Conservation (phyloP, 1,140 invertebrate genomes). For the Homalodisca vitripennis region DNA sequence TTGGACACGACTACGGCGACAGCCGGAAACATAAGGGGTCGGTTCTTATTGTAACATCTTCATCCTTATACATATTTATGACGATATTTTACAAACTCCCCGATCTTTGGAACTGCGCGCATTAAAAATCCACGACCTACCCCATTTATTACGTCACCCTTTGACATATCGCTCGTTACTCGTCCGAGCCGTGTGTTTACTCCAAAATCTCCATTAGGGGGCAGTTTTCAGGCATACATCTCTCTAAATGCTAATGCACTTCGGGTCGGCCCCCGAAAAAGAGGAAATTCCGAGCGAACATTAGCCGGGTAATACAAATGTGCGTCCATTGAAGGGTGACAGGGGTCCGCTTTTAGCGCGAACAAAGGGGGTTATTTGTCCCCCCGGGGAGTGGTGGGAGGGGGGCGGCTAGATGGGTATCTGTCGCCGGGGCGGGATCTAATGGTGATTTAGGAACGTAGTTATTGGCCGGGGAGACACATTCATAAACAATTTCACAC, state of each 20-base stretch:
- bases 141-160: neutral
- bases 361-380: conserved; percentile 9
- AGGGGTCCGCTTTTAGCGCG: conserved; percentile 3
- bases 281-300: conserved; percentile 15
- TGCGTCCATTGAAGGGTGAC: conserved; percentile 17
- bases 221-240: conserved; percentile 7
- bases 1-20: too few species aligned
- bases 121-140: conserved; percentile 17
- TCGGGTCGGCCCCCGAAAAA: neutral
- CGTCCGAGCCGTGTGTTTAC: neutral
- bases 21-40: too few species aligned
- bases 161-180: neutral
- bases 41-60: neutral
- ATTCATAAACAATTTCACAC: conserved; percentile 18
- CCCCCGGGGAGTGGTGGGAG: neutral
- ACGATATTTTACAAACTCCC: conserved; percentile 3
- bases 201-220: conserved; percentile 9
- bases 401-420: neutral
- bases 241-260: conserved; percentile 15
- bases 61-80: conserved; percentile 6
- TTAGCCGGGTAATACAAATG: conserved; percentile 8
- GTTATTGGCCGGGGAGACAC: conserved; percentile 7
- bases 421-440: conserved; percentile 7
- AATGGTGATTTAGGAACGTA: conserved; percentile 11
- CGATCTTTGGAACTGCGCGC: neutral